Base-by-base conservation (phyloP, 2,888 invertebrate species). In the Patella ulyssiponensis region DNA sequence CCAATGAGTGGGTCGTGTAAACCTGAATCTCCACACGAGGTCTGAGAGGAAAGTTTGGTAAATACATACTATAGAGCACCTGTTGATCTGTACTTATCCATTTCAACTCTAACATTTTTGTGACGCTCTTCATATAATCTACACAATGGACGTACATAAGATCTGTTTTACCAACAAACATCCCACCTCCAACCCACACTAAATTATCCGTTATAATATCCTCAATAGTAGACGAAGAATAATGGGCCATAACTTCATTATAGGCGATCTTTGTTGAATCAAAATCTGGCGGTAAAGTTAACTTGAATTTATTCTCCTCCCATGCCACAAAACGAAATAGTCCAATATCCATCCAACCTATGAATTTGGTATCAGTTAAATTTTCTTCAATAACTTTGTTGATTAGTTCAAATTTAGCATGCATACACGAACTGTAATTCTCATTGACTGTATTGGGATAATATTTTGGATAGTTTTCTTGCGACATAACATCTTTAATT, bases 331-430 rank as follows among this genome's bases (percentile, higher is more conserved):
- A 82, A 17, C 89, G 84, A 71, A 88, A 89, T n/a, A 88, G 79
- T 7, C 90, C 90, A 12, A 89, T 83, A 71, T 90, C 90, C 33
- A 90, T 70, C 90, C 90, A 90, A 14, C 84, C 82, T 44, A 90
- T 77, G 75, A 88, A 88, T 74, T 84, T 83, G 0, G 89, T 90
- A 17, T 80, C 75, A 74, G 84, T 87, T 51, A 84, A 80, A 71
- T 86, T 85, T 33, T 84, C 78, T 44, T 79, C 75, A 2, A 85
- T 83, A 3, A 87, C 86, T 69, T 79, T 83, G 27, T 83, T 78
- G 71, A 89, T 80, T 12, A 89, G 76, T 75, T 90, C 90, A 82
- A 88, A 89, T 77, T 90, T 90, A n/a, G 87, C 88, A 81, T 90
- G 88, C 90, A 90, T 90, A 53, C 84, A 85, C 76, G 87, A 88